Evolutionary conservation across 2,888 invertebrate species (phyloP), one percentile per base, ranked within the genome.

Genomic region (Amiota minor): DNA sequence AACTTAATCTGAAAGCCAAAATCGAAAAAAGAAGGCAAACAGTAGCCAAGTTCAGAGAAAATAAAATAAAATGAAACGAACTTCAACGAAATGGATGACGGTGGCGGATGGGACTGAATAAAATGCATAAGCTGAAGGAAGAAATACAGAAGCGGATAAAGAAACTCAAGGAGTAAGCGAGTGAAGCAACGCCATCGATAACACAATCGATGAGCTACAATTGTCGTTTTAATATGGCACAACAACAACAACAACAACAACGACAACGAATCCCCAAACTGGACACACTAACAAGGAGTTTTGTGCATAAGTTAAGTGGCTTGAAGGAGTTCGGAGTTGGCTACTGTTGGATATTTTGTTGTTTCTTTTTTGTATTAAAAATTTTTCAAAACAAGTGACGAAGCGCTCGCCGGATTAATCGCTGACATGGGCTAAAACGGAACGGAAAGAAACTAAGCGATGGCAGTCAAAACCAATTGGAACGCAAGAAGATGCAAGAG

Each of bases 341-440:
- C 56, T 56, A 55, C 70, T 35, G 70, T 55, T 45, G 49, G 45
- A 35, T 55, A 61, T 11, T 59, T 49, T 45, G 46, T 49, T 49
- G 46, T n/a, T 45, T 67, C n/a, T n/a, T n/a, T n/a, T n/a, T n/a
- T n/a, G n/a, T n/a, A n/a, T n/a, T n/a, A 9, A 11, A 59, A 49
- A 49, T 50, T 35, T 64, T 76, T 73, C 73, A 77, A 35, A 75
- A 80, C 79, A 83, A 85, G 86, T 88, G 88, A 89, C 87, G 88
- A 87, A 87, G 86, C 84, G 85, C 81, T 84, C 84, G 81, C 84
- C 85, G 87, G 87, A 89, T 89, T 89, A 89, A 89, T 89, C 89
- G 89, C 81, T 88, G 88, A 89, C 89, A 89, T 85, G 88, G 81
- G 78, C 85, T 81, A 76, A 61, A 64, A 45, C 70, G 56, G 62